These are phyloP conservation scores for Dinocampus coccinellae DNA, from an alignment of 2,888 invertebrate genomes.

Conservation along the genomic window DNA sequence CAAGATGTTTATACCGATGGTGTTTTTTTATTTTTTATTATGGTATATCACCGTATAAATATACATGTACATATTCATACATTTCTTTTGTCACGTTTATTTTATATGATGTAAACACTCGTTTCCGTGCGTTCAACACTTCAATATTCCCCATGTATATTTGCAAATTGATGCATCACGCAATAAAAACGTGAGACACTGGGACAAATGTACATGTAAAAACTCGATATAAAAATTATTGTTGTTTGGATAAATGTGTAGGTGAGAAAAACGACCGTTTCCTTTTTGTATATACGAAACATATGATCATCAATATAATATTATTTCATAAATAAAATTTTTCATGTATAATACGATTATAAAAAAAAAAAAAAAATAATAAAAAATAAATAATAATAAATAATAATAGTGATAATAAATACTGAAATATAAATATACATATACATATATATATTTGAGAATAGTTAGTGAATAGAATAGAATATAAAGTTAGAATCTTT, in stretches of 20 bases:
- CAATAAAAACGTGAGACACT: slow-evolving; percentile 13
- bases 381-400: too few species aligned
- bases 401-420: background rate
- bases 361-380: slow-evolving; percentile 1
- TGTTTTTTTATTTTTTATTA: slow-evolving; percentile 10
- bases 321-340: background rate
- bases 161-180: slow-evolving; percentile 25
- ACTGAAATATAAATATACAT: background rate
- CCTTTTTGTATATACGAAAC: slow-evolving; percentile 12
- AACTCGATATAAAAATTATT: slow-evolving; percentile 5
- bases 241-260: background rate
- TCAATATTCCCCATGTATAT: slow-evolving; percentile 3
- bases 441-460: too few species aligned
- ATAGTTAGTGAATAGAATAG: background rate
- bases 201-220: too few species aligned
- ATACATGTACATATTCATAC: too few species aligned
- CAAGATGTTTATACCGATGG: slow-evolving; percentile 29
- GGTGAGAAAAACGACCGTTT: slow-evolving; percentile 22
- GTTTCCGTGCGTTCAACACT: slow-evolving; percentile 12
- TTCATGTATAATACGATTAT: background rate
- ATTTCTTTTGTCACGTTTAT: slow-evolving; percentile 23
- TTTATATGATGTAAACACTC: slow-evolving; percentile 12
- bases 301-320: background rate
- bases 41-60: too few species aligned
- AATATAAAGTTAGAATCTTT: background rate